Base-by-base conservation (phyloP, 2,888 invertebrate genomes). In the Gandaritis pyraliata region DNA sequence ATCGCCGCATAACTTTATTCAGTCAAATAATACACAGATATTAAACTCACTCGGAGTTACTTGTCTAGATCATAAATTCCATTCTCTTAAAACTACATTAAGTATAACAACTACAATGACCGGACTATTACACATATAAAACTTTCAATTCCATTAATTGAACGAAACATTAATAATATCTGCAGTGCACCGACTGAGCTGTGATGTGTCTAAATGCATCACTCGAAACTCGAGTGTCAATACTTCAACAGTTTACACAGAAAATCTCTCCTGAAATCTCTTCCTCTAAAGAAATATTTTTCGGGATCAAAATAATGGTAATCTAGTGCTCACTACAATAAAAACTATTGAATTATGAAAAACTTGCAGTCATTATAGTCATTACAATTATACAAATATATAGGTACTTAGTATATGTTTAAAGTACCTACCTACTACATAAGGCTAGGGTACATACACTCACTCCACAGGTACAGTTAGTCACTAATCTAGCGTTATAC, bases 1-100 rank as follows among this genome's bases (percentile, higher is more conserved):
- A 52, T 71, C 72, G 72, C 72, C 73, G 75, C 74, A 80, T 80
- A 78, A 77, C 76, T 82, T 81, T 82, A 85, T 83, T 86, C 83
- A 83, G 83, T 85, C 82, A 80, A 82, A 81, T 76, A 16, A 82
- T 80, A 81, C 73, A 77, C 58, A 66, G 62, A 59, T 52, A 54
- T 6, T 6, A 56, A 53, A 61, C 68, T 69, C 71, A 54, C 65
- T 59, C 53, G 23, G 65, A 57, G 48, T 53, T 55, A 68, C 47
- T 46, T 33, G 69, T 70, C 70, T 68, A 61, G 55, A 10, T 45
- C 48, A 43, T 45, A 46, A 49, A 54, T 46, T 58, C 15, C 47
- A 52, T 46, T 56, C 8, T 13, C 51, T 50, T 45, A 49, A 3
- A 1, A 61, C 50, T 36, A 43, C 13, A 15, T 23, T 41, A 16